A percentile compares a stretch with the other conserved stretches of the same genome.
These are phyloP conservation scores for Zosterops lateralis DNA, from an alignment of 2,113 vertebrate species.

Conservation along the genomic window DNA sequence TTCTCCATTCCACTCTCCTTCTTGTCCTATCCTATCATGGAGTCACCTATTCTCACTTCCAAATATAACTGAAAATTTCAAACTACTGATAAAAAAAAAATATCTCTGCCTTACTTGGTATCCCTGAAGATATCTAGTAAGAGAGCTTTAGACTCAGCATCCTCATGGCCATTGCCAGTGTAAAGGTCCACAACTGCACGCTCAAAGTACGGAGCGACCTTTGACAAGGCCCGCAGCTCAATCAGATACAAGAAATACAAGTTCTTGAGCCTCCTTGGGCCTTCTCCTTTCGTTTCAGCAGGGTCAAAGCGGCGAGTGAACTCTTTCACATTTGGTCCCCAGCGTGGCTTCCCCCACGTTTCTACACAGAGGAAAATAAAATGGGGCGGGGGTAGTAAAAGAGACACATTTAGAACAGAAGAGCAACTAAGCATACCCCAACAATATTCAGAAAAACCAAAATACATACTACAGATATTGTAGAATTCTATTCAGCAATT, in stretches of 20 bases:
- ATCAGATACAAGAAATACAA: slow-evolving; percentile 96
- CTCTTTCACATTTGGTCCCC: slow-evolving; percentile 90
- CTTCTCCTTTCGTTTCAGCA: slow-evolving; percentile 89
- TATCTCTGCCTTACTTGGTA: slow-evolving; percentile 79
- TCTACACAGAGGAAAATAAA: slow-evolving; percentile 65
- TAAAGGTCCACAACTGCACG: slow-evolving; percentile 90
- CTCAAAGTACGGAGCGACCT: slow-evolving; percentile 92
- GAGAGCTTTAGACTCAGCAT: slow-evolving; percentile 85
- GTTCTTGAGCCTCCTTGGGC: slow-evolving; percentile 91
- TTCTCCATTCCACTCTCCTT: not conserved
- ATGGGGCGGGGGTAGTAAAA: not conserved
- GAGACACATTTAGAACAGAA: not conserved
- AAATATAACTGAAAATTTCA: not conserved
- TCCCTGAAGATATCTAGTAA: slow-evolving; percentile 87
- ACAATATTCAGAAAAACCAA: not conserved
- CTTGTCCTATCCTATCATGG: not conserved
- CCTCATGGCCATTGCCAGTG: slow-evolving; percentile 86
- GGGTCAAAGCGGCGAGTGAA: slow-evolving; percentile 88
- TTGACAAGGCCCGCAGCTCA: slow-evolving; percentile 91
- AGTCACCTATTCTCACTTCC: not conserved
- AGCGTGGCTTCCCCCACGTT: slow-evolving; percentile 86
- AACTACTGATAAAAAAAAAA: not conserved
- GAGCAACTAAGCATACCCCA: not conserved
- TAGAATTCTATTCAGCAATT: not conserved
- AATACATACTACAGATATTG: not conserved